Percentiles rank a stretch among this genome's conserved stretches.
phyloP scores from a whole-genome alignment of 2,113 vertebrate species.

The Coracopsis vasa region DNA sequence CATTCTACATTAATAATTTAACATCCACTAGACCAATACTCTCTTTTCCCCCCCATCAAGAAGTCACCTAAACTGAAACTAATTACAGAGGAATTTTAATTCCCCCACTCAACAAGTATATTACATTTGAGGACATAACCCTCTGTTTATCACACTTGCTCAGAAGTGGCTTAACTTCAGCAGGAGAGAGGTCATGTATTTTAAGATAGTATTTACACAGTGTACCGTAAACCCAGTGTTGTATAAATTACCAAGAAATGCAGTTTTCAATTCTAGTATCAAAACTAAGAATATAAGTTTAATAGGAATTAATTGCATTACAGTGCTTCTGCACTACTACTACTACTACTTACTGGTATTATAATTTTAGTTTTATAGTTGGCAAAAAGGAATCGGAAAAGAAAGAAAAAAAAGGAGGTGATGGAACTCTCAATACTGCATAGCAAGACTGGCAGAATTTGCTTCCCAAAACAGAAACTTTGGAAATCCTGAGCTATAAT shows the following conservation, averaged over 20 bases:
- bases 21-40: not conserved
- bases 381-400: not conserved
- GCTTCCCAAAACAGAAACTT: not conserved
- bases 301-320: not conserved
- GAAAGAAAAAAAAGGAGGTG: not conserved
- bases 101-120: not conserved
- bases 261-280: not conserved
- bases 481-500: not conserved
- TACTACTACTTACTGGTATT: not conserved
- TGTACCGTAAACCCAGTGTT: not conserved
- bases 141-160: not conserved
- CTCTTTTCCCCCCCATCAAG: not conserved
- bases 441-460: not conserved
- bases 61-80: not conserved
- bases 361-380: not conserved
- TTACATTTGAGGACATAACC: not conserved
- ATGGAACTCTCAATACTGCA: not conserved
- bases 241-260: not conserved
- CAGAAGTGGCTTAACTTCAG: not conserved
- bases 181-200: not conserved
- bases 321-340: not conserved
- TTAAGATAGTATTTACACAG: not conserved
- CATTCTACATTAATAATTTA: not conserved
- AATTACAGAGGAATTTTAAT: not conserved
- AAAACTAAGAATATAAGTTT: not conserved